Evolutionary conservation across 2,888 invertebrate genomes (phyloP).

Genomic region (Athalia cordata): DNA sequence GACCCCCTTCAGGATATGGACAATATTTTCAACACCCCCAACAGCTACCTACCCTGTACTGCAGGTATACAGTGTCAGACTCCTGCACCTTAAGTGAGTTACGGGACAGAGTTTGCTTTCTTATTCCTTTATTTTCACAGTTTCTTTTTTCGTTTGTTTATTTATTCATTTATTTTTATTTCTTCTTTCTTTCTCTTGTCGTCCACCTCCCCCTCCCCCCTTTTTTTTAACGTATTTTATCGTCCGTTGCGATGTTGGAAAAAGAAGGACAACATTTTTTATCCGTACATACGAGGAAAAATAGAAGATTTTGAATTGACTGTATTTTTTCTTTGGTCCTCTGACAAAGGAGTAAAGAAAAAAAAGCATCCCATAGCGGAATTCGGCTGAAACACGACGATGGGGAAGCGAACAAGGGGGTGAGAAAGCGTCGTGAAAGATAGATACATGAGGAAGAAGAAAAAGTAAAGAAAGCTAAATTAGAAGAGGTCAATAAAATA

Average conservation of each 20-base stretch:
- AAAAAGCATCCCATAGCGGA: no score
- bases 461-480: neutral
- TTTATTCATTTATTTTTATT: slow-evolving; percentile 22
- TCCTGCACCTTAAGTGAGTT: slow-evolving; percentile 57
- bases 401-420: no score
- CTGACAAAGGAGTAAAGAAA: no score
- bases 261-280: no score
- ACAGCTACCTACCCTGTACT: neutral
- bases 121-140: slow-evolving; percentile 32
- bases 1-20: slow-evolving; percentile 14
- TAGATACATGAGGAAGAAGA: neutral
- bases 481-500: neutral
- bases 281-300: no score
- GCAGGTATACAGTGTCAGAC: slow-evolving; percentile 40
- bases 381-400: no score
- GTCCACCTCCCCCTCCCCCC: no score
- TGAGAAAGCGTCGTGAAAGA: no score
- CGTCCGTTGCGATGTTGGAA: no score
- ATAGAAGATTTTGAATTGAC: no score
- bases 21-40: slow-evolving; percentile 38
- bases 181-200: neutral
- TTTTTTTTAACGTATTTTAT: no score
- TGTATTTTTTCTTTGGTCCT: no score
- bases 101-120: slow-evolving; percentile 50
- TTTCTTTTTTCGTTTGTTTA: slow-evolving; percentile 33